Conservation (phyloP, 2,113 vertebrate genomes). For the Psittacula cyanocephala region DNA sequence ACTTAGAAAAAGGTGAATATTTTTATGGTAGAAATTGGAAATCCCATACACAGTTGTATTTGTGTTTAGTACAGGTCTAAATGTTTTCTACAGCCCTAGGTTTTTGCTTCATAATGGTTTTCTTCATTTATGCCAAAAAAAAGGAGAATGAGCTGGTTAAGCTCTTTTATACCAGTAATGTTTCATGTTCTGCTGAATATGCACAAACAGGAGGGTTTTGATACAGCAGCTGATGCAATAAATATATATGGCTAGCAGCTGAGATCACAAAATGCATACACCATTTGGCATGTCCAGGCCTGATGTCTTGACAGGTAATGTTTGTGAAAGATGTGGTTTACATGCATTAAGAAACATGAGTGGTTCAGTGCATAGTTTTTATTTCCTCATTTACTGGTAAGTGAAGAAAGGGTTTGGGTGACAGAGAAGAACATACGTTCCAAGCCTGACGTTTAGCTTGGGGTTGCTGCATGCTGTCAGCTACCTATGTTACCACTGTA, state of each 20-base stretch:
- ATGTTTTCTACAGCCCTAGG: background rate
- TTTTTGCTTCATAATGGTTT: background rate
- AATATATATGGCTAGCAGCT: background rate
- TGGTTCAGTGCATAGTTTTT: background rate
- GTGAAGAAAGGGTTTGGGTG: background rate
- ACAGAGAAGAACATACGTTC: background rate
- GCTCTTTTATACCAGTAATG: background rate
- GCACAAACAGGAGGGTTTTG: background rate
- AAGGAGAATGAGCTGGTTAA: background rate
- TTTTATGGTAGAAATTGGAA: background rate
- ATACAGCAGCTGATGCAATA: background rate
- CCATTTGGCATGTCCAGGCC: background rate
- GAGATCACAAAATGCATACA: background rate
- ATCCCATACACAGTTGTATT: background rate
- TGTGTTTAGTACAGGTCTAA: background rate
- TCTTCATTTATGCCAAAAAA: background rate
- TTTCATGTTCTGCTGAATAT: background rate
- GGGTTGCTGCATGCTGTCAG: background rate
- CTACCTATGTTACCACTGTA: background rate
- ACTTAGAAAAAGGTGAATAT: background rate
- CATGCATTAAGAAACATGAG: background rate
- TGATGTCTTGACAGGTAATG: background rate
- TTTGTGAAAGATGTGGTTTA: conserved; percentile 29
- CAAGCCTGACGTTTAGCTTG: background rate
- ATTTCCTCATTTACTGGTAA: conserved; percentile 4